Base-by-base conservation (phyloP, 1,140 invertebrate genomes). In the Conopomorpha cramerella region DNA sequence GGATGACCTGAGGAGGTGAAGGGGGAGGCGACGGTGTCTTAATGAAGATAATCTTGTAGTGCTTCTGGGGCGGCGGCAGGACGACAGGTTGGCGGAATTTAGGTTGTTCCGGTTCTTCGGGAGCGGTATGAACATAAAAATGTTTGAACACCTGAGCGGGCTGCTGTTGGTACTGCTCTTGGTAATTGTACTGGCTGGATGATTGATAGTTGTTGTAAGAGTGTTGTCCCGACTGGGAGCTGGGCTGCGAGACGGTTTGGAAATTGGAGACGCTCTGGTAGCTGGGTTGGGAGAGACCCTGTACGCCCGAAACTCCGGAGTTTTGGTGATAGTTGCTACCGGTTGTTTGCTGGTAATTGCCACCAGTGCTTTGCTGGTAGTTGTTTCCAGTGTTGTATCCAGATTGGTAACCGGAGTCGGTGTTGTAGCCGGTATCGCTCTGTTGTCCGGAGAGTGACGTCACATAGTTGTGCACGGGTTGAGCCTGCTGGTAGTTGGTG, bases 21-120 rank as follows among this genome's bases (percentile, higher is more conserved):
- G 59, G 55, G 77, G 79, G 48, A 3, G 82, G 72, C 3, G 82
- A 77, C 12, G 88, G 87, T 4, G 87, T 85, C 60, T 90, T 89
- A 46, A 90, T 89, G 77, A 90, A 89, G 36, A 89, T 87, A 30
- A 88, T 86, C 51, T 89, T 89, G 77, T 90, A 90, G 54, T 90
- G 87, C 46, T 89, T 89, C 49, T 74, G 66, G 17, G 74, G 55
- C 8, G 72, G 54, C 3, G 72, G 73, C 7, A 73, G 36, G 3
- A 64, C 51, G 8, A 67, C 49, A 3, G 58, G 60, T 25, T 52
- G 45, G 8, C 59, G 55, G 16, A 51, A 55, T 41, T 46, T 60
- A 1, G 43, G 25, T 27, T 18, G 12, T 45, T 72, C 66, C 3
- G 51, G 49, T 34, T 77, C 74, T 50, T 77, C 66, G 10, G 74